Percentiles rank a stretch among this genome's conserved stretches.
phyloP scores from a whole-genome alignment of 2,797 vertebrate genomes.

The Falco cherrug region DNA sequence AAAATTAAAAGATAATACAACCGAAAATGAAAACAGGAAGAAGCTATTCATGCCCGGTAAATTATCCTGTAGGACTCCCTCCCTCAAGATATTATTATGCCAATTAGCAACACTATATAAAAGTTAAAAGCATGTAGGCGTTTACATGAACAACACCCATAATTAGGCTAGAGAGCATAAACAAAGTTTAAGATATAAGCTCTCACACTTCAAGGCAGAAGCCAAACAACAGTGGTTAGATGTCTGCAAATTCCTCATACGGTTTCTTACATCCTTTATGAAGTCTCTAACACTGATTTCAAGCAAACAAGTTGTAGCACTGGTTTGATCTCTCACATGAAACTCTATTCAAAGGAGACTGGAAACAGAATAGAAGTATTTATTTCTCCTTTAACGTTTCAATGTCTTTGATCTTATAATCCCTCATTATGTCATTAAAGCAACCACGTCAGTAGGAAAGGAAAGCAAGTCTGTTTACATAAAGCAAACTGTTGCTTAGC shows the following conservation, averaged over 20 bases:
- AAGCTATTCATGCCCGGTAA: background rate
- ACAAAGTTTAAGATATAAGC: background rate
- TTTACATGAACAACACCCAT: background rate
- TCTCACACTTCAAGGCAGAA: background rate
- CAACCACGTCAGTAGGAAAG: background rate
- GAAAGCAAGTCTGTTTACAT: background rate
- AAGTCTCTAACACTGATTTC: background rate
- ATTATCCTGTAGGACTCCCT: background rate
- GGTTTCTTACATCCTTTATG: background rate
- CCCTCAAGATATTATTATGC: background rate
- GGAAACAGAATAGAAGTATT: background rate
- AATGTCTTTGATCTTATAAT: conserved; percentile 38
- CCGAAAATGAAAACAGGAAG: background rate
- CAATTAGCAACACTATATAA: background rate
- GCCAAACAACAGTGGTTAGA: background rate
- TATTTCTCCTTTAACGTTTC: background rate
- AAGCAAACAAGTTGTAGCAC: background rate
- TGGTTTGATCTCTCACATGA: background rate
- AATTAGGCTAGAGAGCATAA: background rate
- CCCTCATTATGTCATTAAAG: background rate
- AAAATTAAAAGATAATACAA: background rate
- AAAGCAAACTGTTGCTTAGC: background rate
- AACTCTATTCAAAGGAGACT: background rate
- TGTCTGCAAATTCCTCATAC: background rate
- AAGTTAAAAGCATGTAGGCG: background rate